phyloP scores from a whole-genome alignment of 2,888 invertebrate genomes.

The Apamea epomidion region DNA sequence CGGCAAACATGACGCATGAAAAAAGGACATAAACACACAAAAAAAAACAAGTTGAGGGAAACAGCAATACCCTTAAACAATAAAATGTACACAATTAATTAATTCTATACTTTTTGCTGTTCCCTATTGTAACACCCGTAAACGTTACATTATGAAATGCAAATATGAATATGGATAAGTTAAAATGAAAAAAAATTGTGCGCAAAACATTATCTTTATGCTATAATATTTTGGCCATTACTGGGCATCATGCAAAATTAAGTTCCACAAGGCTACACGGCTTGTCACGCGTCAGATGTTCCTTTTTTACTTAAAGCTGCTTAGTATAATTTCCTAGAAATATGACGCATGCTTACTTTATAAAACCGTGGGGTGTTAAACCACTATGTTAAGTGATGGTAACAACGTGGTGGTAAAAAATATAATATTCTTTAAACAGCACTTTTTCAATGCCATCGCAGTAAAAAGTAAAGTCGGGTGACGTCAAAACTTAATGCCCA shows the following conservation, averaged over 20 bases:
- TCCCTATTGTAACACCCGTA: not conserved
- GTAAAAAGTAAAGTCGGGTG: not conserved
- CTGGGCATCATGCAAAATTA: slow-evolving; percentile 11
- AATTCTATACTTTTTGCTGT: not conserved
- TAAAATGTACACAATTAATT: not conserved
- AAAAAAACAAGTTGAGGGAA: no score
- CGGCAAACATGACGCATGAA: no score
- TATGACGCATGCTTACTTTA: not conserved
- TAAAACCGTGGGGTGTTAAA: not conserved
- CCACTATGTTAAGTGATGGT: not conserved
- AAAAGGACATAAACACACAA: no score
- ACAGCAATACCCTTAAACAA: not conserved
- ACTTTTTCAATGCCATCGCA: not conserved
- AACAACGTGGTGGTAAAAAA: not conserved
- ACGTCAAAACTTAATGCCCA: not conserved
- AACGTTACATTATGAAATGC: not conserved
- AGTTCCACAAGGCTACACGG: slow-evolving; percentile 1
- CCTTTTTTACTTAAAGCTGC: not conserved
- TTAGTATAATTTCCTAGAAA: not conserved
- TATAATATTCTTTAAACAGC: not conserved
- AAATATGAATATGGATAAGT: not conserved
- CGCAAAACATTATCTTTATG: not conserved
- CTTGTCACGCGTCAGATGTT: not conserved
- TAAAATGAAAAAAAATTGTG: not conserved
- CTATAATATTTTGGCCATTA: not conserved